phyloP scores from a whole-genome alignment of 2,888 invertebrate genomes.

The Latrodectus hesperus region DNA sequence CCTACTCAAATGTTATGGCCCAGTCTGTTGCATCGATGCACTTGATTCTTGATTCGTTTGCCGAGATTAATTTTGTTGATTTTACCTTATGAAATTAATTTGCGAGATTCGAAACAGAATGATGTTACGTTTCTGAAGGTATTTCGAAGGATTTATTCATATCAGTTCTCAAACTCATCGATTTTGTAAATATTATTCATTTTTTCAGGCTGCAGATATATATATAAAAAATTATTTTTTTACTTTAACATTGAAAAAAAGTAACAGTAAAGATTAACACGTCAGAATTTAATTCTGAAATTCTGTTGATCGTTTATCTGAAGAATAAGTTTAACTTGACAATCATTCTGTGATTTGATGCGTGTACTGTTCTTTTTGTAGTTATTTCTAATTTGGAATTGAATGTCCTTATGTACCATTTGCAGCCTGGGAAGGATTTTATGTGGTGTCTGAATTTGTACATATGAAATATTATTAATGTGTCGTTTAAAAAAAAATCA shows the following conservation, averaged over 20 bases:
- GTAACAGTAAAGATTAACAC: slow-evolving; percentile 6
- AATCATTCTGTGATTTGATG: slow-evolving; percentile 44
- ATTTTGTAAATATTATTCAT: slow-evolving; percentile 9
- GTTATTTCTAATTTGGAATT: background rate
- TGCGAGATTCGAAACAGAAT: background rate
- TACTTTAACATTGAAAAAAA: slow-evolving; percentile 14
- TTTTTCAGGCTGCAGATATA: slow-evolving; percentile 2
- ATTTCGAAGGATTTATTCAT: background rate
- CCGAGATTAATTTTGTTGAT: slow-evolving; percentile 4
- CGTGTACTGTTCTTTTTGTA: too few relatives aligned
- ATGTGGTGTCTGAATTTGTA: slow-evolving; percentile 51
- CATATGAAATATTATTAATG: slow-evolving; percentile 38
- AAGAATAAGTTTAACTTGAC: slow-evolving; percentile 15
- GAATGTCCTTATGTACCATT: background rate
- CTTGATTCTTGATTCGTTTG: background rate
- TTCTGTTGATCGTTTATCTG: slow-evolving; percentile 11
- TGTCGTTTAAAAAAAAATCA: slow-evolving; percentile 51
- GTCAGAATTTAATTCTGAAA: background rate
- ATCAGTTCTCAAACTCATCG: background rate
- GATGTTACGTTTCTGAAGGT: background rate
- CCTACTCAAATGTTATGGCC: slow-evolving; percentile 16
- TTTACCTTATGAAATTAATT: slow-evolving; percentile 8
- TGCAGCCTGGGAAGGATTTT: background rate
- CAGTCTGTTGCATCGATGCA: slow-evolving; percentile 19
- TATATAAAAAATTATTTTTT: slow-evolving; percentile 16